Evolutionary conservation across 2,113 vertebrate genomes (phyloP).

Genomic region (Paradoxurus hermaphroditus): DNA sequence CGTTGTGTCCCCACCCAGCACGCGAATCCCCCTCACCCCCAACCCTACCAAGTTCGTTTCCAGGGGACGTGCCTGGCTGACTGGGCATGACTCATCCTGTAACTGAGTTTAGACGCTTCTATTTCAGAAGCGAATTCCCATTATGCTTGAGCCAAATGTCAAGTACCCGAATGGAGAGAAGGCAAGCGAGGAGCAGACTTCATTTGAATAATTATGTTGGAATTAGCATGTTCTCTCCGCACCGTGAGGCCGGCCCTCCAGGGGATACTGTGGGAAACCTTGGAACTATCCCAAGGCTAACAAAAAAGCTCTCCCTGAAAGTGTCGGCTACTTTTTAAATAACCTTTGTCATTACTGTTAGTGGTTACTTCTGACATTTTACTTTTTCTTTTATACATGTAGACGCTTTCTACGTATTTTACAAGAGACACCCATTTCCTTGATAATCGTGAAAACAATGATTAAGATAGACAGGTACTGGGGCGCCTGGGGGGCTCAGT

Average conservation of each 20-base stretch:
- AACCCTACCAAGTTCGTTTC: not conserved
- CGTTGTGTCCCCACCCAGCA: not conserved
- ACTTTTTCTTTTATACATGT: not conserved
- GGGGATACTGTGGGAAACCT: not conserved
- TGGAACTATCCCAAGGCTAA: not conserved
- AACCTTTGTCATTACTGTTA: not conserved
- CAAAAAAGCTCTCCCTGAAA: no score
- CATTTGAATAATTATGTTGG: not conserved
- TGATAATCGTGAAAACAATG: not conserved
- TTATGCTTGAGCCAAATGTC: not conserved
- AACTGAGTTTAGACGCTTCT: not conserved
- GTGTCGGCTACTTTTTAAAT: not conserved
- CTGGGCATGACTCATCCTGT: accelerated
- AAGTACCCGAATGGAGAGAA: not conserved
- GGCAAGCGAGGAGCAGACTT: not conserved
- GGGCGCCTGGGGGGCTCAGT: no score
- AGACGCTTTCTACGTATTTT: constrained; percentile 7
- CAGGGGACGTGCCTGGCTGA: not conserved
- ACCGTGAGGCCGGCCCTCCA: accelerated
- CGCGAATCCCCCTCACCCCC: accelerated
- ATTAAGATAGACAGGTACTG: not conserved
- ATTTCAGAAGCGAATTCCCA: not conserved
- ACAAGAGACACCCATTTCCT: not conserved
- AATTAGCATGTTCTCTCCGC: not conserved
- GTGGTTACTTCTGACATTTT: not conserved